Base-by-base conservation (phyloP, 1,140 invertebrate species). In the Macrobrachium rosenbergii region DNA sequence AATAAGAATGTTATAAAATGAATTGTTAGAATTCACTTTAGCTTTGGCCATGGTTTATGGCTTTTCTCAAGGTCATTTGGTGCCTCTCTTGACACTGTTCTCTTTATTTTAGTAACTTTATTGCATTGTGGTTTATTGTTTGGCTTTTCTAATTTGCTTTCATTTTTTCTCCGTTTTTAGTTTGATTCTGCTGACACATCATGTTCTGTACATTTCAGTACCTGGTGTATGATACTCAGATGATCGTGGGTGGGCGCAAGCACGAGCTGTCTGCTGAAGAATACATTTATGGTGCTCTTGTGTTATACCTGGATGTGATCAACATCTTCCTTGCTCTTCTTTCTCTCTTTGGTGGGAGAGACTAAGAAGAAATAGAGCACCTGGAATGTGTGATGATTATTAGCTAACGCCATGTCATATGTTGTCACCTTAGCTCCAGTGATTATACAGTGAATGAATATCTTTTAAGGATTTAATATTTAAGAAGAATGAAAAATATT, bases 191-290 rank as follows among this genome's bases (percentile, higher is more conserved):
- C 72, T 69, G 78, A 52, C 82, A 83, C 43, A 82, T 28, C 52
- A 52, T 52, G 23, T 91, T 73, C 60, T 83, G 89, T 81, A 87
- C 87, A 79, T 91, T 91, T 86, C 91, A 94, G 93, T 95, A 94
- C 90, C 91, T 95, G 83, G 93, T 94, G 64, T 94, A 93, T 90
- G 94, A 96, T 90, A 94, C 95, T 2, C 95, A 95, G 92, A 93
- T 94, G 91, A 93, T 95, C 10, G 93, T 95, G 91, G 95, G 95
- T 73, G 95, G 94, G 21, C 92, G 93, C 80, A 94, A 93, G 89
- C 92, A 94, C 88, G 93, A 94, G 89, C 87, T 95, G 79, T 92
- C 91, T 80, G 93, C 94, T 0, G 94, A 96, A 90, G 95, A 96
- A 90, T 93, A 95, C 89, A 92, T 95, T 58, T 93, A 92, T 89